Percentiles rank a stretch among this genome's conserved stretches.
Evolutionary conservation across 2,888 invertebrate species (phyloP).

Genomic region (Poecilobothrus nobilitatus): DNA sequence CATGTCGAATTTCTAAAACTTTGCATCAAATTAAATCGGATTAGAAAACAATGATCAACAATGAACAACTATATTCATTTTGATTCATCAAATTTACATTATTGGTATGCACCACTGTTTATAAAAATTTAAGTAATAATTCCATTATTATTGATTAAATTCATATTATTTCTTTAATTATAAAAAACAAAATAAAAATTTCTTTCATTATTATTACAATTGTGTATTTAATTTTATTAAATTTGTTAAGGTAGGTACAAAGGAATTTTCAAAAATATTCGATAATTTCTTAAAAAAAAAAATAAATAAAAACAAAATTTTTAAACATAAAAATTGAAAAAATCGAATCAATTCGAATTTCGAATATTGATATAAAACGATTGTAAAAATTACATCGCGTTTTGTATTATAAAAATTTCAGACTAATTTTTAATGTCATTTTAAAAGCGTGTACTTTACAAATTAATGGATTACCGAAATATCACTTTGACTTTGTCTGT

Average conservation of each 20-base stretch:
- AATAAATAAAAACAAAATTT: neutral
- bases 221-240: neutral
- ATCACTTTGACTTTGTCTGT: too few relatives aligned
- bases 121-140: neutral
- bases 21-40: too few relatives aligned
- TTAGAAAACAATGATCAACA: too few relatives aligned
- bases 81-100: too few relatives aligned
- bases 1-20: too few relatives aligned
- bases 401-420: neutral
- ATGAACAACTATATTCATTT: too few relatives aligned
- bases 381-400: too few relatives aligned
- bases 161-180: neutral
- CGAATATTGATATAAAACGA: too few relatives aligned
- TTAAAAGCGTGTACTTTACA: neutral
- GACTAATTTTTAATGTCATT: neutral
- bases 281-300: neutral
- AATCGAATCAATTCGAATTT: too few relatives aligned
- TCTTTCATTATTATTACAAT: neutral
- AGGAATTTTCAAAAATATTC: slow-evolving; percentile 1
- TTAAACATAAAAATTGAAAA: too few relatives aligned
- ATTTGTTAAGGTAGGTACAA: slow-evolving; percentile 6
- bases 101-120: neutral
- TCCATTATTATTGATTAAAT: neutral
- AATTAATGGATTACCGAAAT: neutral
- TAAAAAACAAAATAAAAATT: neutral